These are phyloP conservation scores for Nixonia krombeini DNA, from an alignment of 1,140 invertebrate genomes.

Conservation along the genomic window DNA sequence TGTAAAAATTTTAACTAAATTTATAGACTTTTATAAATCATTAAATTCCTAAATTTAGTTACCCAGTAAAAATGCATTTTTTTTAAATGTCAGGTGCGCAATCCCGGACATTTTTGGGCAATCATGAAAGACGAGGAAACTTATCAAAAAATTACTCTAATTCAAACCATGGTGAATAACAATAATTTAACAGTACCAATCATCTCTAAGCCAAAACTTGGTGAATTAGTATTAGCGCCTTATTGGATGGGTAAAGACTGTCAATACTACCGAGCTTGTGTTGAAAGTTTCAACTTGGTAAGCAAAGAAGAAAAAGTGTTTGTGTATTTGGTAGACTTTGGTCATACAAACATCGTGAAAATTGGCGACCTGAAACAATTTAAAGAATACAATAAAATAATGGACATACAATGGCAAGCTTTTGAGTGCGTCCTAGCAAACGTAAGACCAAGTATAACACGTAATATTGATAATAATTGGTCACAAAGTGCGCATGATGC, in stretches of 20 bases:
- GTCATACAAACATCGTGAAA: constrained; percentile 72
- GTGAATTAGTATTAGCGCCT: constrained; percentile 57
- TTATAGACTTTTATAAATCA: too few relatives aligned
- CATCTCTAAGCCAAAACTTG: constrained; percentile 28
- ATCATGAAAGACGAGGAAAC: constrained; percentile 68
- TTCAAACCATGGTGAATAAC: constrained; percentile 20
- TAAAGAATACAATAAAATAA: constrained; percentile 16
- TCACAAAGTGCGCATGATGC: constrained; percentile 69
- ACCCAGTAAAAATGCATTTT: too few relatives aligned
- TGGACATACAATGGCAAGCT: constrained; percentile 73
- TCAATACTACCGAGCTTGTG: constrained; percentile 61
- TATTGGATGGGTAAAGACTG: constrained; percentile 25
- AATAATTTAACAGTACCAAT: constrained; percentile 10
- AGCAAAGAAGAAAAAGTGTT: constrained; percentile 50
- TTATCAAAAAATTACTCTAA: constrained; percentile 35
- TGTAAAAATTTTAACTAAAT: too few relatives aligned
- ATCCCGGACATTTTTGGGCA: constrained; percentile 77
- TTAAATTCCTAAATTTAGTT: too few relatives aligned
- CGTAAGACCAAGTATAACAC: constrained; percentile 76
- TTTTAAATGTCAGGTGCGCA: constrained; percentile 68
- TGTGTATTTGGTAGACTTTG: constrained; percentile 86
- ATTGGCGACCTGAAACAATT: constrained; percentile 37
- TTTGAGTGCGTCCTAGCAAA: constrained; percentile 80
- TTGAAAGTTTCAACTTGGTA: constrained; percentile 44
- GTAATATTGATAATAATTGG: constrained; percentile 75